Evolutionary conservation across 2,888 invertebrate species (phyloP), one percentile per base, ranked within the genome.

Genomic region (Saturnia pavonia): DNA sequence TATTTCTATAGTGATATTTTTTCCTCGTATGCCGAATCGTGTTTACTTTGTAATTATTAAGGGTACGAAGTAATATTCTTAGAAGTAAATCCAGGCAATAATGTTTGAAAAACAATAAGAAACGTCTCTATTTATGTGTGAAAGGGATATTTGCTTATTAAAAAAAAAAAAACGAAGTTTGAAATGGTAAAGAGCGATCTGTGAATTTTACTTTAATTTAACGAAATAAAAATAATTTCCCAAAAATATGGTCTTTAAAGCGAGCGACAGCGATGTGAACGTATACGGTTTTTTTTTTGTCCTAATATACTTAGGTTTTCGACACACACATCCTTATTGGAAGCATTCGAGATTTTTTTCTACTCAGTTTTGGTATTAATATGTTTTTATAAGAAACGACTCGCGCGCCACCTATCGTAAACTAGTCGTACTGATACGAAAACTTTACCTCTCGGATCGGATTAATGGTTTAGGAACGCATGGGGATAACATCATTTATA

Each of bases 131-230:
- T 65, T 40, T 60, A 60, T 65, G 65, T 65, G n/a, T 65, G 65
- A 65, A 40, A 1, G 65, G 40, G 19, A 65, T 75, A 65, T 40
- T 60, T 9, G 65, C 19, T 65, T 65, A n/a, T 65, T 65, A 40
- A 11, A 54, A 78, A 77, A 68, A 80, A 11, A 9, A 54, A 54
- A 22, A 22, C 14, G 25, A 34, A 34, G 60, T 79, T 79, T 19
- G 12, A 54, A 54, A 12, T 22, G 11, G 22, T 27, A 60, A 60
- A 27, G 25, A 60, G 27, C 27, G 11, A 14, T 25, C 11, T 60
- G 57, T 60, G 57, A 60, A 27, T 27, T 19, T 51, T 60, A 60
- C 27, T 60, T 60, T 60, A 60, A 27, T 27, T 60, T 27, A 60
- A 27, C 25, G 57, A 27, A 9, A 12, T 27, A 14, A 60, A 25